Evolutionary conservation across 2,888 invertebrate species (phyloP), one percentile per base, ranked within the genome.

Genomic region (Leucoma salicis): DNA sequence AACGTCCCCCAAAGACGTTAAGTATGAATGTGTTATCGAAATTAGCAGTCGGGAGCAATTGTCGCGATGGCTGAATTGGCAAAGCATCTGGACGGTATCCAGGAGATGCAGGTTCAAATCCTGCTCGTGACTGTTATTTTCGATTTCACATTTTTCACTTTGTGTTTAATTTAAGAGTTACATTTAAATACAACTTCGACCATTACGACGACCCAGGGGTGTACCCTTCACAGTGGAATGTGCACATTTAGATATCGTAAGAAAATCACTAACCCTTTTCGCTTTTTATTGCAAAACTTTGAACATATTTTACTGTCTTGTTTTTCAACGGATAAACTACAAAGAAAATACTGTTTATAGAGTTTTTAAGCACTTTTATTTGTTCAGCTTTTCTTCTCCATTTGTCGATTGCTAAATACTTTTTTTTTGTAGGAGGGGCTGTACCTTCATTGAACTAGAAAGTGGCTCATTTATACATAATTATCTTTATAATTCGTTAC

Each of bases 211-310:
- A 12, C 15, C 15, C 35, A 7, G 11, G 16, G 7, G 6, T 7
- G 8, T 28, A 13, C 15, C 14, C 12, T 29, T 13, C 1, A 4
- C 12, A 33, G 14, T 39, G 18, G 21, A n/a, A 34, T 39, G 34
- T 34, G 18, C 14, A 35, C 12, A 35, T 15, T 35, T 21, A 16
- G 10, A 15, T 18, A 31, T 39, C 35, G 35, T 52, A 42, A 60
- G 53, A 44, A 33, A 28, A 36, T 35, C 41, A 32, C 33, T 46
- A 37, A 42, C 40, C 44, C 52, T 42, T 60, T 56, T 60, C 52
- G 29, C 38, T 48, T 61, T 16, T 61, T 57, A 57, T 57, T 43
- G 61, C 49, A 12, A 34, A 57, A 57, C 61, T 57, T 57, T 38
- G 61, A 32, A 52, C 57, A 46, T 61, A 61, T 57, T 61, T 57